Conservation (phyloP, 92 coral and sea anemone genomes). For the Desmophyllum pertusum region DNA sequence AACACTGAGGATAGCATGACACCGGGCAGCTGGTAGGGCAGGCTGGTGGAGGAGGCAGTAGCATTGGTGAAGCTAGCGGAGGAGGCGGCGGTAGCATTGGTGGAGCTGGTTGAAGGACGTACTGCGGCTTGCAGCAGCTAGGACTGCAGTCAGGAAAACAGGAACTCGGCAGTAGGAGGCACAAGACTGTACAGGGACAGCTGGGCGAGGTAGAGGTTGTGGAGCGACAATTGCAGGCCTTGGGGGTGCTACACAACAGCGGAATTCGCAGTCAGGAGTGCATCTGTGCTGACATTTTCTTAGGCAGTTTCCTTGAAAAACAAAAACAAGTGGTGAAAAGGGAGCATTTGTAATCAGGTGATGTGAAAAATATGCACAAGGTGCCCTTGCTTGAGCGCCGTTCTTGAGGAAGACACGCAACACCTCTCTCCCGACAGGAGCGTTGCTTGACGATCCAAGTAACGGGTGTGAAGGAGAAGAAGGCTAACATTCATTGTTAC, state of each 20-base stretch:
- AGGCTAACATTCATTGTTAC: neutral
- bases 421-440: neutral
- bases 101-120: constrained; percentile 48
- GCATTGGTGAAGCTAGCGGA: constrained; percentile 3
- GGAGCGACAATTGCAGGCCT: constrained; percentile 5
- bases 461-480: neutral
- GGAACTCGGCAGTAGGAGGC: constrained; percentile 61
- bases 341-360: neutral
- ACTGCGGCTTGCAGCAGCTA: constrained; percentile 49
- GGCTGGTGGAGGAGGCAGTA: neutral
- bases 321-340: neutral
- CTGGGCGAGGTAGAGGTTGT: constrained; percentile 26
- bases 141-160: constrained; percentile 67
- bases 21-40: constrained; percentile 38
- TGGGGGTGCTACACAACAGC: constrained; percentile 34
- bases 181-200: constrained; percentile 29
- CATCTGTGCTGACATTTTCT: constrained; percentile 45
- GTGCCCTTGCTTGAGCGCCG: neutral
- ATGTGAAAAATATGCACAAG: neutral
- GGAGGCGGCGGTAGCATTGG: constrained; percentile 34
- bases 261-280: constrained; percentile 45
- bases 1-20: constrained; percentile 42
- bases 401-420: neutral
- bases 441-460: neutral
- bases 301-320: constrained; percentile 26